A percentile compares a stretch with the other conserved stretches of the same genome.
phyloP scores from a whole-genome alignment of 2,888 invertebrate genomes.

The Eledone cirrhosa region DNA sequence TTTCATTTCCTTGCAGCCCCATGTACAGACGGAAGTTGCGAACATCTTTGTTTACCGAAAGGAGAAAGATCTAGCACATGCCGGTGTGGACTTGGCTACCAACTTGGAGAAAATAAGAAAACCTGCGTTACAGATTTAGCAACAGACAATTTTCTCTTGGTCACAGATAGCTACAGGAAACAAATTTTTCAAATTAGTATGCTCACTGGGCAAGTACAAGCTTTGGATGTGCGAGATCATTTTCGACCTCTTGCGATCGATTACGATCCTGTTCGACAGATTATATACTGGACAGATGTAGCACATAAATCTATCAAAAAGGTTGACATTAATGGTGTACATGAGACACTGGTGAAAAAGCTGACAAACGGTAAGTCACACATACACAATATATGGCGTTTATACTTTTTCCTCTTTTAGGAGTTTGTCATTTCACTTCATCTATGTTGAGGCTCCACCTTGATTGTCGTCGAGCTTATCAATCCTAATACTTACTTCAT shows the following conservation, averaged over 20 bases:
- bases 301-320: conserved; percentile 60
- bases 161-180: conserved; percentile 69
- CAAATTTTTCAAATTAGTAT: conserved; percentile 82
- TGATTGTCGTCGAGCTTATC: too few species aligned
- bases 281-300: conserved; percentile 83
- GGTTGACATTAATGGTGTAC: conserved; percentile 47
- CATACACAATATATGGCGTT: too few species aligned
- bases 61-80: conserved; percentile 74
- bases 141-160: conserved; percentile 56
- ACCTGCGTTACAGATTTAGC: conserved; percentile 55
- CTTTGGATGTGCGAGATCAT: conserved; percentile 42
- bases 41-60: conserved; percentile 82
- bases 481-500: too few species aligned
- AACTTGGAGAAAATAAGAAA: conserved; percentile 67
- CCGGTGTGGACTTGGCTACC: conserved; percentile 83
- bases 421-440: too few species aligned
- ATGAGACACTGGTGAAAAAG: conserved; percentile 41
- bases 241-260: conserved; percentile 84
- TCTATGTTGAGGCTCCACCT: too few species aligned
- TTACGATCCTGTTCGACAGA: conserved; percentile 81
- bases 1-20: conserved; percentile 41
- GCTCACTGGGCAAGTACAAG: conserved; percentile 68
- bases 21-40: conserved; percentile 48
- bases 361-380: conserved; percentile 46
- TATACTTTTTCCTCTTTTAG: too few species aligned